Conservation (phyloP, 2,113 vertebrate genomes). For the Oncorhynchus gorbuscha region DNA sequence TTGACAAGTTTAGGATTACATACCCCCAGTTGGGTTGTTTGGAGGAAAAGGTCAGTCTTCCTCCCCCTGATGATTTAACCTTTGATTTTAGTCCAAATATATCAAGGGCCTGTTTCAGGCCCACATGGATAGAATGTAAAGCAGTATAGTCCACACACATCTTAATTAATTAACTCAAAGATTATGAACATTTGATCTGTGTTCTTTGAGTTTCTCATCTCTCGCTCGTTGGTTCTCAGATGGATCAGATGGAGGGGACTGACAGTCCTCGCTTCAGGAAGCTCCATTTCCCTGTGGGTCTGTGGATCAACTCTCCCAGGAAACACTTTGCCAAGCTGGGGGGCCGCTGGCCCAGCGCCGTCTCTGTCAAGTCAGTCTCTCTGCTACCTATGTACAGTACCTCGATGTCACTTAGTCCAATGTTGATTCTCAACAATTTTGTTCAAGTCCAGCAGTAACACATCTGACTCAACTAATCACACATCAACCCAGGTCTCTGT, state of each 20-base stretch:
- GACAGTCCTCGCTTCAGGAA: slow-evolving; percentile 88
- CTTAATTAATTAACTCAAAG: neutral
- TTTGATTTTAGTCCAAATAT: no score
- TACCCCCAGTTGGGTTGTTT: neutral
- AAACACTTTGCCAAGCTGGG: slow-evolving; percentile 91
- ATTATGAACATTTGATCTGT: neutral
- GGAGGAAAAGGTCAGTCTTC: no score
- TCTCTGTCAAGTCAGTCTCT: slow-evolving; percentile 86
- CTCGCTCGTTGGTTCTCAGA: slow-evolving; percentile 54
- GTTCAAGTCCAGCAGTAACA: no score
- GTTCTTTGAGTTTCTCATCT: neutral
- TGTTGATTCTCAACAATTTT: no score
- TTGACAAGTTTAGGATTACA: neutral
- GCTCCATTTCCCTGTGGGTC: slow-evolving; percentile 88
- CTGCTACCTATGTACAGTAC: neutral
- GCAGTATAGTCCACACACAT: no score
- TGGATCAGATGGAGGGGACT: slow-evolving; percentile 81
- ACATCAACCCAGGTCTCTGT: neutral
- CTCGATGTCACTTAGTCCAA: no score
- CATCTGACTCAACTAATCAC: no score
- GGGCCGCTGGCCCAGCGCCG: slow-evolving; percentile 86
- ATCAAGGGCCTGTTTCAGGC: no score
- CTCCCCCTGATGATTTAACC: no score
- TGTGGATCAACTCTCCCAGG: slow-evolving; percentile 92
- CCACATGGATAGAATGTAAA: no score